phyloP scores from a whole-genome alignment of 2,888 invertebrate genomes.

The Tanypteryx hageni region DNA sequence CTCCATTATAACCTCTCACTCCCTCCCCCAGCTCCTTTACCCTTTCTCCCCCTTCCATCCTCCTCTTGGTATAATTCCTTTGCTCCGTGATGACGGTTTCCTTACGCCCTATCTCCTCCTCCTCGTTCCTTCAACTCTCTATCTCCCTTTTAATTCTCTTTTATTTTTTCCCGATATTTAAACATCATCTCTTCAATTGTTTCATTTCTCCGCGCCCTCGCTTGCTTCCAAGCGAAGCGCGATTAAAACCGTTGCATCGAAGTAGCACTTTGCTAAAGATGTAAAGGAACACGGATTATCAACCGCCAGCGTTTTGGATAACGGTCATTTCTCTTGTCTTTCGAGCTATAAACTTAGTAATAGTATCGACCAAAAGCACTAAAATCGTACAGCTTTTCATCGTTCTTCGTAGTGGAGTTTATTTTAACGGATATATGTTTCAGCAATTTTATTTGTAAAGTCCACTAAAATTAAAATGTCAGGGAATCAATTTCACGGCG shows the following conservation, averaged over 20 bases:
- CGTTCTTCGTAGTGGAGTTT: too few relatives aligned
- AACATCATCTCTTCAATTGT: neutral
- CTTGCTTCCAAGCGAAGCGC: neutral
- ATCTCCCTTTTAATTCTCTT: neutral
- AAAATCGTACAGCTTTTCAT: too few relatives aligned
- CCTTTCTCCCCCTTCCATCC: neutral
- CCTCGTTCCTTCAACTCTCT: neutral
- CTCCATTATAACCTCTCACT: neutral
- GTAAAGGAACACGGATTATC: too few relatives aligned
- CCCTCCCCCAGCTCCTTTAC: neutral
- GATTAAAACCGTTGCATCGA: neutral
- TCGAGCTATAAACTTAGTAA: too few relatives aligned
- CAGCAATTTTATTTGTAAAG: too few relatives aligned
- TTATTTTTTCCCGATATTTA: neutral
- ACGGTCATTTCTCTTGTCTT: too few relatives aligned
- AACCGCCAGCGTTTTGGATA: too few relatives aligned
- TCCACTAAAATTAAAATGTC: too few relatives aligned
- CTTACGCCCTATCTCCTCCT: neutral
- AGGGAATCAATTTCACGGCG: too few relatives aligned
- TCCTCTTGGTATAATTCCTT: neutral
- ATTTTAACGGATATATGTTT: too few relatives aligned
- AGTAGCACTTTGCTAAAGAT: too few relatives aligned
- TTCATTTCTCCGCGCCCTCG: neutral
- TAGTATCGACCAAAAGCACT: too few relatives aligned
- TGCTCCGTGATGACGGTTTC: neutral